phyloP scores from a whole-genome alignment of 2,113 vertebrate genomes.

The Ovis canadensis region DNA sequence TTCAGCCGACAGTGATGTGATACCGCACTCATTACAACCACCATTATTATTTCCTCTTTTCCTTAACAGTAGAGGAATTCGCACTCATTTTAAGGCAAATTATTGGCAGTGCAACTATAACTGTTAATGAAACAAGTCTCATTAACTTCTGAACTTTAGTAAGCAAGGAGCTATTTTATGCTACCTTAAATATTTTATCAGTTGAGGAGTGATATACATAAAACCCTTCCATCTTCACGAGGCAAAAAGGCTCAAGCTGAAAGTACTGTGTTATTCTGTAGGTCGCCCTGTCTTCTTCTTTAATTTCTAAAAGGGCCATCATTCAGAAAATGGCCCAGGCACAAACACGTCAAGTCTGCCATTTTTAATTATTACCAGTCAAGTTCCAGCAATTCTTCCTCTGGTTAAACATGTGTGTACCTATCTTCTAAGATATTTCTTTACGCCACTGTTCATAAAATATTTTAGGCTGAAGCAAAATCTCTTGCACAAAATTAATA shows the following conservation, averaged over 20 bases:
- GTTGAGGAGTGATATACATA: slow-evolving; percentile 33
- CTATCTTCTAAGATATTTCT: slow-evolving; percentile 74
- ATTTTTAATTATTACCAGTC: slow-evolving; percentile 78
- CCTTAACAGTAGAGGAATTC: slow-evolving; percentile 7
- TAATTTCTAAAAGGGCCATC: slow-evolving; percentile 70
- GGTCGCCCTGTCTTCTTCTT: slow-evolving; percentile 41
- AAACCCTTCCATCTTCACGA: slow-evolving; percentile 47
- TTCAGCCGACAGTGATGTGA: background rate
- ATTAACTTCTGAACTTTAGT: background rate
- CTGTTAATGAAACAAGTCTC: background rate
- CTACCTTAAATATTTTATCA: slow-evolving; percentile 61
- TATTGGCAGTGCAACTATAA: slow-evolving; percentile 28
- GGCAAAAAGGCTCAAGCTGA: slow-evolving; percentile 19
- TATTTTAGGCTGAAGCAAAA: slow-evolving; percentile 81
- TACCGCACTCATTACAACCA: background rate
- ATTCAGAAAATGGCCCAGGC: slow-evolving; percentile 63
- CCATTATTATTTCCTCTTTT: background rate
- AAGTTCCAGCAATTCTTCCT: slow-evolving; percentile 75
- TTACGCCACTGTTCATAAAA: slow-evolving; percentile 85
- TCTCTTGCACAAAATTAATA: slow-evolving; percentile 87
- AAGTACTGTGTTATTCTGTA: slow-evolving; percentile 56
- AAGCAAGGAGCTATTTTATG: background rate
- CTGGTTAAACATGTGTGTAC: slow-evolving; percentile 72
- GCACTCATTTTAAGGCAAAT: background rate
- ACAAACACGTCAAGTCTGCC: slow-evolving; percentile 71